Conservation (phyloP, 2,113 vertebrate species). For the Etia nguti region DNA sequence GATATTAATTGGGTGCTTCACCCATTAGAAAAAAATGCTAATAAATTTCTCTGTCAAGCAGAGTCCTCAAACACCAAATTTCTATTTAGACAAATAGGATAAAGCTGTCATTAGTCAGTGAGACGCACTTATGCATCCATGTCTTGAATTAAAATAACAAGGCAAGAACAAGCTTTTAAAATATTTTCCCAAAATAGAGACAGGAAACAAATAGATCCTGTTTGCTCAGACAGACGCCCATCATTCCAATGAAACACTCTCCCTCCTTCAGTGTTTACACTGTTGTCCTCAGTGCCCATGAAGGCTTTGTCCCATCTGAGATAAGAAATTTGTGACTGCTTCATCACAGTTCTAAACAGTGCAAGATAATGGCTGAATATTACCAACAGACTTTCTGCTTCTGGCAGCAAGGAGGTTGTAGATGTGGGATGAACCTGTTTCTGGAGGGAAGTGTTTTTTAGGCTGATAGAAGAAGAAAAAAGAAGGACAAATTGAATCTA, state of each 20-base stretch:
- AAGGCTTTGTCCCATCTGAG: slow-evolving; percentile 1
- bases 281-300: background rate
- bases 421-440: slow-evolving; percentile 50
- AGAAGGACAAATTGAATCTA: slow-evolving; percentile 46
- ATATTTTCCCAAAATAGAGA: background rate
- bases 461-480: slow-evolving; percentile 56
- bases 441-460: slow-evolving; percentile 57
- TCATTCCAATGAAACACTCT: background rate
- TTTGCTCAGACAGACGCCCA: background rate
- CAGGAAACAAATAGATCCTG: background rate
- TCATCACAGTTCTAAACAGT: background rate
- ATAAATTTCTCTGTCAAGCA: background rate
- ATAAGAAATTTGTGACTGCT: slow-evolving; percentile 22
- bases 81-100: background rate
- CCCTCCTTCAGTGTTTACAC: background rate
- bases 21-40: background rate
- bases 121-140: background rate
- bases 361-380: slow-evolving; percentile 6
- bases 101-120: background rate
- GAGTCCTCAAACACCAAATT: background rate
- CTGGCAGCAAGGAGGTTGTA: slow-evolving; percentile 21
- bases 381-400: background rate
- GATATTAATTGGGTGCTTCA: background rate
- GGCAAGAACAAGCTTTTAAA: background rate
- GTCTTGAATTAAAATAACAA: background rate